Evolutionary conservation across 2,797 vertebrate genomes (phyloP).

Genomic region (Phataginus tricuspis): DNA sequence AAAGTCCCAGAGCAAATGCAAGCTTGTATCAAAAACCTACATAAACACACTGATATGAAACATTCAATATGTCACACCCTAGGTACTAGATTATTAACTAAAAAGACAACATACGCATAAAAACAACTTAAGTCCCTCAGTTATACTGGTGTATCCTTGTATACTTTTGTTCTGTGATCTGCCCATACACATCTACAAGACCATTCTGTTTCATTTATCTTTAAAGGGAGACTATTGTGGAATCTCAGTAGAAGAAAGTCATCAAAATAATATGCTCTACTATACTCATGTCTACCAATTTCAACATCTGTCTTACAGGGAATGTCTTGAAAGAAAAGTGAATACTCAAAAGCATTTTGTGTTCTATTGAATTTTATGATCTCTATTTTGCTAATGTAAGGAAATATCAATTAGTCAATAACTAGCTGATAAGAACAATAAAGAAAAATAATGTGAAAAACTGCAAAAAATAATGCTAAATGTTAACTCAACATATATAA

Average conservation of each 20-base stretch:
- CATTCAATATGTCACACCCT: background rate
- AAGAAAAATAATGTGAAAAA: background rate
- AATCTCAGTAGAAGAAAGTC: background rate
- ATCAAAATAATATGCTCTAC: background rate
- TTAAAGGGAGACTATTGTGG: background rate
- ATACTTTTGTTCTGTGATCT: background rate
- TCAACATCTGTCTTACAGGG: background rate
- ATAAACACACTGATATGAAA: background rate
- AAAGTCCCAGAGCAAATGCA: background rate
- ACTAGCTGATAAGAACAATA: background rate
- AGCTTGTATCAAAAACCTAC: background rate
- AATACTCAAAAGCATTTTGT: background rate
- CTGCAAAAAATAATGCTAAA: background rate
- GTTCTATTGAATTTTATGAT: background rate
- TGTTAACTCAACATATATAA: background rate
- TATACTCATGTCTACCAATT: background rate
- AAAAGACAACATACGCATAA: background rate
- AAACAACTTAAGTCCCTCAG: background rate
- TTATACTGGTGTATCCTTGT: background rate
- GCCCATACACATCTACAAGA: background rate
- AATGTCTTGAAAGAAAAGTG: background rate
- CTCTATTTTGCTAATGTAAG: background rate
- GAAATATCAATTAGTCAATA: background rate
- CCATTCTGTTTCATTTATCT: background rate
- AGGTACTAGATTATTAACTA: background rate